Evolutionary conservation across 2,113 vertebrate species (phyloP).

Genomic region (Athene cunicularia): DNA sequence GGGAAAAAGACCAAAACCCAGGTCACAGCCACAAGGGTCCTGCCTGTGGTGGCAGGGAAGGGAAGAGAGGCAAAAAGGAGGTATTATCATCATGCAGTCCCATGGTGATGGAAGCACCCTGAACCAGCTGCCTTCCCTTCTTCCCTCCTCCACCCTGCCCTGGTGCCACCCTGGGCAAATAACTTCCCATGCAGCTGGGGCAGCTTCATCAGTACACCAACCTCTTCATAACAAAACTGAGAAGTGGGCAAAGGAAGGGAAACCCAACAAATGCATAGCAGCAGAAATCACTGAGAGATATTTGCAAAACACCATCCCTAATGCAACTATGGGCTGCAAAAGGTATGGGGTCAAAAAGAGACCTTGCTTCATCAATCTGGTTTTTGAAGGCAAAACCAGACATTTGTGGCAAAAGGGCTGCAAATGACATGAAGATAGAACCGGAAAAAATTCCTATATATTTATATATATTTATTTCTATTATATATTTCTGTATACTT

Average conservation of each 20-base stretch:
- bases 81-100: neutral
- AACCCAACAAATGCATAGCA: neutral
- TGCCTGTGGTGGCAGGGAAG: neutral
- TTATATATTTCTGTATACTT: neutral
- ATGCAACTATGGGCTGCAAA: neutral
- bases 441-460: neutral
- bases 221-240: neutral
- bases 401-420: neutral
- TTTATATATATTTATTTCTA: neutral
- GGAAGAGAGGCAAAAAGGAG: neutral
- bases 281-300: neutral
- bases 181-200: neutral
- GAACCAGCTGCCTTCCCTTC: neutral
- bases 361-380: neutral
- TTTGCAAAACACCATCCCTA: neutral
- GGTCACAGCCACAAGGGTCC: neutral
- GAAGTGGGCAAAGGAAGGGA: neutral
- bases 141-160: neutral
- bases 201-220: fast-evolving
- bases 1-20: neutral
- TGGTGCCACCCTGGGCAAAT: neutral
- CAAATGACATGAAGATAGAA: neutral
- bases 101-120: fast-evolving
- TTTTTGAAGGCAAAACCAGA: neutral
- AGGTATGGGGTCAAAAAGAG: neutral